Conservation (phyloP, 1,140 invertebrate species). For the Drosophila triauraria region DNA sequence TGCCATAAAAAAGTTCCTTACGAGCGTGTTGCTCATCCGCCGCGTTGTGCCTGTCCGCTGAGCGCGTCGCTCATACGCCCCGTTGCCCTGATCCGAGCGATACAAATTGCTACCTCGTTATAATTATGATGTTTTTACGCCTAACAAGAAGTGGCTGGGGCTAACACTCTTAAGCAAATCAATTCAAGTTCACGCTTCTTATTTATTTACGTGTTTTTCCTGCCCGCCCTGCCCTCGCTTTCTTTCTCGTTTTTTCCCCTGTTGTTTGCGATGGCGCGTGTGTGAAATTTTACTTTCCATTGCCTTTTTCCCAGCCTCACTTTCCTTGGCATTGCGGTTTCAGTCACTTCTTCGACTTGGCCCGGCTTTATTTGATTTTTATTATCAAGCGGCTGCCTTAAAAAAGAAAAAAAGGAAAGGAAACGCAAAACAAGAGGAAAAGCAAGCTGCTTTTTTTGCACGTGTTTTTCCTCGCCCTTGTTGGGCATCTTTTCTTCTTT, state of each 20-base stretch:
- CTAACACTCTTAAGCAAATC: conserved; percentile 61
- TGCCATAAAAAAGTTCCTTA: conserved; percentile 70
- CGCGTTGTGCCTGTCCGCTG: conserved; percentile 42
- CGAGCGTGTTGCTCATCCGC: conserved; percentile 63
- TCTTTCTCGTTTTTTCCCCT: neutral
- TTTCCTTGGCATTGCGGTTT: conserved; percentile 46
- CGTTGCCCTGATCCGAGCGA: conserved; percentile 46
- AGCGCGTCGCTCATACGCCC: conserved; percentile 62
- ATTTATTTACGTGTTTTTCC: conserved; percentile 44
- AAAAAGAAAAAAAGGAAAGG: conserved; percentile 10
- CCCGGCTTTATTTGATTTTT: conserved; percentile 77
- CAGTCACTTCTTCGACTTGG: conserved; percentile 40
- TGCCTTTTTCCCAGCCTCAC: conserved; percentile 34
- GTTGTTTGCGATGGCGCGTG: conserved; percentile 53
- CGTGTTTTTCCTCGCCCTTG: conserved; percentile 42
- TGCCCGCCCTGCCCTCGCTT: conserved; percentile 4
- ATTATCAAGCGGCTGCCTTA: conserved; percentile 57
- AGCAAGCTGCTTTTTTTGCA: conserved; percentile 25
- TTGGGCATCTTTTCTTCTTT: conserved; percentile 43
- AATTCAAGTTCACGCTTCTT: conserved; percentile 80
- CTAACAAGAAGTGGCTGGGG: conserved; percentile 32
- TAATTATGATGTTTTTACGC: conserved; percentile 79
- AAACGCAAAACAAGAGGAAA: conserved; percentile 24
- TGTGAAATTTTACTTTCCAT: conserved; percentile 65
- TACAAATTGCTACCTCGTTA: conserved; percentile 78